phyloP scores from a whole-genome alignment of 1,140 invertebrate species.

The Platyscapa corneri region DNA sequence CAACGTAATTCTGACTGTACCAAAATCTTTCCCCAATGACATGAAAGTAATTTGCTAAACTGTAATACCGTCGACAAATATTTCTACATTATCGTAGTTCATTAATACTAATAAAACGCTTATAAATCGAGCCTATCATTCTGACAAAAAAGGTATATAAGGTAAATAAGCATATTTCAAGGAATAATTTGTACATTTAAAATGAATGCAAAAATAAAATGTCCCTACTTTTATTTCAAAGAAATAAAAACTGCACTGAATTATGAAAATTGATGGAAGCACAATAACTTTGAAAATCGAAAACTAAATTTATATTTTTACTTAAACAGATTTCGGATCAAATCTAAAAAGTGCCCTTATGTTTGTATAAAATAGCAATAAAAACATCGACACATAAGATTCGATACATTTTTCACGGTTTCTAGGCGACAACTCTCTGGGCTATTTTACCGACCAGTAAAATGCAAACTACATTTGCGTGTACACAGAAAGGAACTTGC shows the following conservation, averaged over 20 bases:
- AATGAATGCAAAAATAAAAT: neutral
- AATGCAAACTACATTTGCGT: constrained; percentile 43
- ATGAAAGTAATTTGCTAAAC: constrained; percentile 46
- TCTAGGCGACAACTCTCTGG: neutral
- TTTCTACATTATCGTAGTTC: constrained; percentile 21
- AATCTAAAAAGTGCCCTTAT: constrained; percentile 9
- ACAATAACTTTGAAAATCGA: neutral
- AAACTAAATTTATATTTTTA: neutral
- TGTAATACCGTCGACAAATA: constrained; percentile 15
- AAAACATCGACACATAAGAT: neutral
- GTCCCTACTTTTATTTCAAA: neutral
- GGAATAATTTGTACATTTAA: neutral
- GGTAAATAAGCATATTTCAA: neutral
- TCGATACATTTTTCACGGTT: constrained; percentile 39
- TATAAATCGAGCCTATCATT: neutral
- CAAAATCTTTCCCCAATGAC: constrained; percentile 45
- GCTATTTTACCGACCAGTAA: constrained; percentile 28
- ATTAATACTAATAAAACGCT: constrained; percentile 31
- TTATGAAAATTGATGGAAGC: neutral
- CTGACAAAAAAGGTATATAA: neutral
- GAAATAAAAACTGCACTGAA: neutral
- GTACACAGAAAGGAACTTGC: constrained; percentile 14
- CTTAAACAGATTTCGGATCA: neutral
- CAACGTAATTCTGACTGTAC: neutral
- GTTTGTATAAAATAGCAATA: neutral